Base-by-base conservation (phyloP, 2,113 vertebrate genomes). In the Pseudopipra pipra region DNA sequence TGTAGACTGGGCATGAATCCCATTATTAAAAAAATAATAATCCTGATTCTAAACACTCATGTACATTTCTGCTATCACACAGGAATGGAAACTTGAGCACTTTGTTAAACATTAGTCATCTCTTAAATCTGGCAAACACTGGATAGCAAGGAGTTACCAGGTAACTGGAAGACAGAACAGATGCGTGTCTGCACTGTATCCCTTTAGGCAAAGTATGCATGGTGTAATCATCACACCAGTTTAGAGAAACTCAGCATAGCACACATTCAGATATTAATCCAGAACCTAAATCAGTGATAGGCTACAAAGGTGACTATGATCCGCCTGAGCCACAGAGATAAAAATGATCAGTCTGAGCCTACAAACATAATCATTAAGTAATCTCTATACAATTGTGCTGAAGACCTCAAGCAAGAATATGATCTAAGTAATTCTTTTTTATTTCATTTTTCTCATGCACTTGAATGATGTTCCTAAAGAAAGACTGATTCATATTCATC, bases 71-170 rank as follows among this genome's bases (percentile, higher is more conserved):
- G 46, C 55, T 66, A 13, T 49, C 63, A 22, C 25, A 70, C n/a
- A 55, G 20, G 21, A 77, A 83, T 17, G 28, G 87, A 72, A 96
- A 81, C 39, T 25, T 23, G 21, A 85, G 61, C 12, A 2, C 43
- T 87, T 59, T 6, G n/a, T 91, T 91, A 93, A 90, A 85, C 35
- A 87, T 92, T 61, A 92, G 24, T 61, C 44, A 87, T 56, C 81
- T 78, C 76, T 75, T 56, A 54, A 59, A 72, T 59, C 56, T 91
- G 52, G 47, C 56, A 89, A 85, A 68, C 58, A 47, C 5, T 43
- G 47, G 41, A 21, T 15, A 73, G 62, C 11, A 47, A 77, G 71
- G 41, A 77, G 43, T 59, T 39, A 73, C 37, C 85, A 94, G 59
- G 82, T 94, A 93, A 63, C 63, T 43, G 56, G 81, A 35, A 92